Evolutionary conservation across 2,113 vertebrate genomes (phyloP).

Genomic region (Campylomormyrus numenius): DNA sequence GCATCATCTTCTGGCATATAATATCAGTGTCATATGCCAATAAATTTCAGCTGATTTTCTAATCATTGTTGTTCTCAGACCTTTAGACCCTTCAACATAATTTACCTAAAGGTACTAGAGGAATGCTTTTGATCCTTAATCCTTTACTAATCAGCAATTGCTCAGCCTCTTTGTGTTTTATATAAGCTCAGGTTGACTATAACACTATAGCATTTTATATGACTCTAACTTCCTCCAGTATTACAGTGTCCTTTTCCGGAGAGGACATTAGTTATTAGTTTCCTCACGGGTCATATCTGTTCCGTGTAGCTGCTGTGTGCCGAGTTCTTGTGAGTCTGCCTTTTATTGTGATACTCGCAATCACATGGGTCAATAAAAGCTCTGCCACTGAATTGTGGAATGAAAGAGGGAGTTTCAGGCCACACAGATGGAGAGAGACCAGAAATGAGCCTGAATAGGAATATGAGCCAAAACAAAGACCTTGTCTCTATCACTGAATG

Average conservation of each 20-base stretch:
- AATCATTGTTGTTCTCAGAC: neutral
- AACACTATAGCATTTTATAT: neutral
- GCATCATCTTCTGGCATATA: neutral
- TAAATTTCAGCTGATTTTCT: neutral
- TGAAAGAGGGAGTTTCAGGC: neutral
- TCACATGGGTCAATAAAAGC: neutral
- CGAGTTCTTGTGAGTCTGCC: neutral
- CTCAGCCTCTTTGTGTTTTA: neutral
- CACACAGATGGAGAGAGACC: neutral
- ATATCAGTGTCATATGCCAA: neutral
- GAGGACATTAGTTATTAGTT: neutral
- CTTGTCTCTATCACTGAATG: neutral
- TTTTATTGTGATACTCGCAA: neutral
- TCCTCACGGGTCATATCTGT: neutral
- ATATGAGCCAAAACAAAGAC: neutral
- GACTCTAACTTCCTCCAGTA: neutral
- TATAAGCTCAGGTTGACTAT: neutral
- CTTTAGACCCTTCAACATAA: neutral
- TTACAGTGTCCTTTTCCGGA: neutral
- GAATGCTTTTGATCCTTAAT: neutral
- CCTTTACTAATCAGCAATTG: neutral
- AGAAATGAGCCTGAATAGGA: neutral
- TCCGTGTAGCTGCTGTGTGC: neutral
- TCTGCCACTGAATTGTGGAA: neutral
- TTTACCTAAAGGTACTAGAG: neutral